Conservation (phyloP, 2,113 vertebrate species). For the Chamaea fasciata region DNA sequence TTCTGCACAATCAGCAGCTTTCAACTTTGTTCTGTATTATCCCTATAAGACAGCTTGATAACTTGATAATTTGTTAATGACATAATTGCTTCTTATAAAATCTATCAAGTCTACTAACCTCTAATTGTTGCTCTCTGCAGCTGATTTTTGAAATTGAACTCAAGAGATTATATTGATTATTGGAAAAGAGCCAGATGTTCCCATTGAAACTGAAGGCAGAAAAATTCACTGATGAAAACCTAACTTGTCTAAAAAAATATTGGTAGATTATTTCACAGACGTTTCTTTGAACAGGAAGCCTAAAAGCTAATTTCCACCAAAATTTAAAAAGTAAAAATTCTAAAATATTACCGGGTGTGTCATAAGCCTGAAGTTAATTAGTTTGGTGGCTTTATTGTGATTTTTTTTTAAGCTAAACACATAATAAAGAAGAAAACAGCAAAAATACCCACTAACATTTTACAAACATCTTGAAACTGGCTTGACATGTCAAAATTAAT, state of each 20-base stretch:
- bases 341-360: neutral
- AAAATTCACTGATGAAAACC: neutral
- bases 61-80: conserved; percentile 67
- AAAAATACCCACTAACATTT: neutral
- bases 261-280: neutral
- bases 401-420: neutral
- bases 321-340: neutral
- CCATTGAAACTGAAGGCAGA: neutral
- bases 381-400: neutral
- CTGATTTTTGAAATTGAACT: conserved; percentile 36
- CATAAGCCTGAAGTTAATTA: neutral
- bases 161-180: conserved; percentile 39
- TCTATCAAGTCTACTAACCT: conserved; percentile 36
- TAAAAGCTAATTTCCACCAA: neutral
- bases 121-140: conserved; percentile 53
- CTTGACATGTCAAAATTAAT: neutral
- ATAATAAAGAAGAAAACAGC: neutral
- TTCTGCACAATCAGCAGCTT: conserved; percentile 18
- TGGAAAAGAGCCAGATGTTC: conserved; percentile 16
- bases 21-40: conserved; percentile 30
- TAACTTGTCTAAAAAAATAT: neutral
- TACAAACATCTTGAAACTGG: neutral
- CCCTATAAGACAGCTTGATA: conserved; percentile 42
- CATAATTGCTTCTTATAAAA: conserved; percentile 63
- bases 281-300: neutral